Evolutionary conservation across 2,797 vertebrate species (phyloP).

Genomic region (Takifugu rubripes): DNA sequence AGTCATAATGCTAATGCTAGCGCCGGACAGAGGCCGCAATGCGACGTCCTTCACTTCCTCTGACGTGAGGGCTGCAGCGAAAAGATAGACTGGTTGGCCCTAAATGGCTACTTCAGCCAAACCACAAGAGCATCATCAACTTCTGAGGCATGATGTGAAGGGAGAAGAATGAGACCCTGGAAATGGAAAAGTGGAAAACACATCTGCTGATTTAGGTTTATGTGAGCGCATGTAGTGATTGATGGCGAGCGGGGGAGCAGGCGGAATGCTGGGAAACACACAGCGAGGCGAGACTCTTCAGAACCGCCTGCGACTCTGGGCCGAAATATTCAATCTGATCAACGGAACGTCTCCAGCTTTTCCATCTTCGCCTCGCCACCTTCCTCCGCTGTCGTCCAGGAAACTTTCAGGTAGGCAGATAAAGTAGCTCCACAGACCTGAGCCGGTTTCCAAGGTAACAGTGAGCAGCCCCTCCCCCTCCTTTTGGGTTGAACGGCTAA

Average conservation of each 20-base stretch:
- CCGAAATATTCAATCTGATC: not conserved
- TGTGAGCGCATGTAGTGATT: not conserved
- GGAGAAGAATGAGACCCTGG: slow-evolving; percentile 39
- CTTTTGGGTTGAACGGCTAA: slow-evolving; percentile 46
- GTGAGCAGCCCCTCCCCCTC: slow-evolving; percentile 19
- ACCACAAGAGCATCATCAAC: slow-evolving; percentile 52
- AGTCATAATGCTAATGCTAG: too few relatives aligned
- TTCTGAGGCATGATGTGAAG: slow-evolving; percentile 51
- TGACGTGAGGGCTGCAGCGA: slow-evolving; percentile 29
- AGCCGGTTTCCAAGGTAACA: slow-evolving; percentile 69
- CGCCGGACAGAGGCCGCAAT: too few relatives aligned
- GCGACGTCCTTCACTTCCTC: too few relatives aligned
- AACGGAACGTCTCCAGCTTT: slow-evolving; percentile 9
- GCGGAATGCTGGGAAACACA: not conserved
- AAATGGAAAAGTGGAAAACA: slow-evolving; percentile 11
- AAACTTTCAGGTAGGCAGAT: slow-evolving; percentile 40
- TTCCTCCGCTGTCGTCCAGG: slow-evolving; percentile 22
- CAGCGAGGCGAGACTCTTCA: too few relatives aligned
- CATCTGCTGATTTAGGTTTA: not conserved
- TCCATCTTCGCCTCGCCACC: slow-evolving; percentile 10
- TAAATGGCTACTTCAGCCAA: slow-evolving; percentile 25
- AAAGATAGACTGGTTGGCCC: slow-evolving; percentile 49
- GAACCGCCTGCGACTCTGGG: not conserved
- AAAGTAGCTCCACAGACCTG: slow-evolving; percentile 43
- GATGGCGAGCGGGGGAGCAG: not conserved